Evolutionary conservation across 2,113 vertebrate species (phyloP), one percentile per base, ranked within the genome.

Genomic region (Cyrtonyx montezumae): DNA sequence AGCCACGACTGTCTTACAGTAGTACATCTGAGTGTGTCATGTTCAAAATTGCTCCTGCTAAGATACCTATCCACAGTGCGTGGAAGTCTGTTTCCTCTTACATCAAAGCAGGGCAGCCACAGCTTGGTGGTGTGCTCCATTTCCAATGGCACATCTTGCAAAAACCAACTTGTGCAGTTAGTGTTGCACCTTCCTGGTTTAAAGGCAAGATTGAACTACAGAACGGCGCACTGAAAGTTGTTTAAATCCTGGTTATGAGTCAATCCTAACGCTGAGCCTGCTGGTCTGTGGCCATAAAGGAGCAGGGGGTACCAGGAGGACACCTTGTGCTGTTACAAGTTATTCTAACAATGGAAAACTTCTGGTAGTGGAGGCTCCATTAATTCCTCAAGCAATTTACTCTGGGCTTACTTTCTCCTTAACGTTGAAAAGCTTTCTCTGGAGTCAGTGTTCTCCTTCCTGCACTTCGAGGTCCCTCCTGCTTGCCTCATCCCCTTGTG

Each of bases 1-100:
- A 58, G 58, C 40, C 15, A 17, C 13, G 9, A 8, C 37, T 82
- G 42, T 8, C n/a, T 65, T 36, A 46, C 28, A 26, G 61, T 32
- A 63, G 43, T 21, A 13, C 3, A 0, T 16, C 26, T 30, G n/a
- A 73, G 20, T 2, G 55, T 48, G 58, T 19, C 32, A 1, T 2
- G 4, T 66, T 51, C 56, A 34, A 0, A 20, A 28, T 8, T 45
- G 23, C 10, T 43, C 8, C 0, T 13, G 46, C 48, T 2, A 25
- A 25, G 23, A 7, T 9, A 8, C 6, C 37, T 28, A 59, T 37
- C 0, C 13, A 5, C 42, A 13, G 49, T 55, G 53, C 18, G 6
- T 6, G 28, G 1, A 36, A 28, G 12, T n/a, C 62, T 4, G 4
- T 20, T 51, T 83, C 14, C 83, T 46, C 19, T 5, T 30, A 2